A percentile compares a stretch with the other conserved stretches of the same genome.
These are phyloP conservation scores for Mimas tiliae DNA, from an alignment of 2,888 invertebrate genomes.

Conservation along the genomic window DNA sequence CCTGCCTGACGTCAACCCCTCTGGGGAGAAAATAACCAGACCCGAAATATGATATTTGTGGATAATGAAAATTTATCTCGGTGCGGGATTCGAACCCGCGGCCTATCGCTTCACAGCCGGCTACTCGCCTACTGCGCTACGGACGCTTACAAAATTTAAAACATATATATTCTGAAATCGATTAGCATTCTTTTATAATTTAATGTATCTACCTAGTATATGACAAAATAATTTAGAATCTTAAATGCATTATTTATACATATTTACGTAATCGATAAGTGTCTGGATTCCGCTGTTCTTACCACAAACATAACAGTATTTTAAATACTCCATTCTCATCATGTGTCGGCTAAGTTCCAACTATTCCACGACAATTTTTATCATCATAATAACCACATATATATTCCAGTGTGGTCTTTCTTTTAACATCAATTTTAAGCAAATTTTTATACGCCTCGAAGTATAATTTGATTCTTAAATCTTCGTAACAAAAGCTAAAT, in stretches of 20 bases:
- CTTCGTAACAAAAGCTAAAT: slow-evolving; percentile 42
- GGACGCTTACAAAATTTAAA: too few relatives aligned
- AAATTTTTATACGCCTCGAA: slow-evolving; percentile 37
- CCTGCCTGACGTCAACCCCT: too few relatives aligned
- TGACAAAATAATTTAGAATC: background rate
- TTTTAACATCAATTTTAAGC: slow-evolving; percentile 35
- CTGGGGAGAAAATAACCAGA: too few relatives aligned
- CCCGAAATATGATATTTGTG: too few relatives aligned
- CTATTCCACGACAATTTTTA: slow-evolving; percentile 69
- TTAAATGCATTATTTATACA: background rate
- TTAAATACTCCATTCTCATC: slow-evolving; percentile 49
- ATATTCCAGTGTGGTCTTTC: slow-evolving; percentile 71
- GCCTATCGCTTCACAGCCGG: too few relatives aligned
- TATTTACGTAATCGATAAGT: slow-evolving; percentile 9
- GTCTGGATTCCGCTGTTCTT: slow-evolving; percentile 16
- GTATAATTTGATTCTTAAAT: slow-evolving; percentile 40
- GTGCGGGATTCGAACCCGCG: too few relatives aligned
- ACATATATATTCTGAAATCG: too few relatives aligned
- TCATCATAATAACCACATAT: slow-evolving; percentile 78
- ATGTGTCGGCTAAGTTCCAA: slow-evolving; percentile 57
- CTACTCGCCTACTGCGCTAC: too few relatives aligned
- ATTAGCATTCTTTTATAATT: background rate
- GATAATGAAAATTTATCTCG: too few relatives aligned
- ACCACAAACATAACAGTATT: slow-evolving; percentile 19
- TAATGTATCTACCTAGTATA: background rate